Evolutionary conservation across 92 coral and sea anemone genomes (phyloP), one percentile per base, ranked within the genome.

Genomic region (Parazoanthus swiftii): DNA sequence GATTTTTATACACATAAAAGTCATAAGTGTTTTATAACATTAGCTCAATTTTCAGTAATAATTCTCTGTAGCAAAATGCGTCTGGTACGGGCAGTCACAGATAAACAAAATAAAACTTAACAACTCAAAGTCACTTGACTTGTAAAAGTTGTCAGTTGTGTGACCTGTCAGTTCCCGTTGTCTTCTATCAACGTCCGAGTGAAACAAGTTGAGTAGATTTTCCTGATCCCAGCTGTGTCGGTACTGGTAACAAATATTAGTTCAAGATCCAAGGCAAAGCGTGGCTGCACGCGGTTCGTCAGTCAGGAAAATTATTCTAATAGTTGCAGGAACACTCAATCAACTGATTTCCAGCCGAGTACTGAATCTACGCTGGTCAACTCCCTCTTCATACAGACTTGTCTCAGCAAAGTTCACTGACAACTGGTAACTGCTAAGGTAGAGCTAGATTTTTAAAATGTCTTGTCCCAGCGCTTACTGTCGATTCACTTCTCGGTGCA

Each of bases 141-240:
- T 80, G 39, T 56, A 36, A 58, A 8, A 48, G 51, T 33, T 33
- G 42, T 26, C 35, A 42, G 39, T 74, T 74, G 11, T 83, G 65
- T 71, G 65, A 84, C 87, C 87, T 72, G 77, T 71, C 66, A 54
- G 3, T 80, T 51, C 35, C 44, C 42, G 58, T 44, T 83, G 77
- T 84, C 79, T 39, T 84, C 87, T 84, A 44, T 70, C 77, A 84
- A 71, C 87, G 26, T 6, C 79, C 10, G 48, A 6, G 66, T 25
- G 51, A 84, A 84, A 84, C 77, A 84, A 11, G 78, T 48, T 84
- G 56, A 48, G 87, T 84, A 84, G 43, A 68, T 68, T 71, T 71
- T 71, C 79, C 79, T 84, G 67, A 48, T 48, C 44, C 50, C 87
- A 84, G 77, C 79, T 84, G 79, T 50, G 63, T 9, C 26, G 18